Conservation (phyloP, 1,140 invertebrate genomes). For the Pseudachorutes palmiensis region DNA sequence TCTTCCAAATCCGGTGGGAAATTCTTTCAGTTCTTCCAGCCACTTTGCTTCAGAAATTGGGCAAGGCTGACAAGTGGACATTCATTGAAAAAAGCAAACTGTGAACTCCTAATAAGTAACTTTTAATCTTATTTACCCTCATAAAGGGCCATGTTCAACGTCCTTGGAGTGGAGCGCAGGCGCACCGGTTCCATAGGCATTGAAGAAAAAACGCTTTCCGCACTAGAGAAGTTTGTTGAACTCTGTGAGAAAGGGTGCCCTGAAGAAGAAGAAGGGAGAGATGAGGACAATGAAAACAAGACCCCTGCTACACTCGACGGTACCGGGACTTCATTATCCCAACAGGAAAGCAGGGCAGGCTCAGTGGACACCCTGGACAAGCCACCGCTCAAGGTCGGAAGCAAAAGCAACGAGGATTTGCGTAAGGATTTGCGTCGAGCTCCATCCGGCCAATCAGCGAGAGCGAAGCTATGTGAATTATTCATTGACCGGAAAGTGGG, state of each 20-base stretch:
- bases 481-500: conserved; percentile 30
- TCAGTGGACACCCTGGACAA: too few relatives aligned
- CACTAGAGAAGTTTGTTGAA: conserved; percentile 34
- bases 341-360: too few relatives aligned
- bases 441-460: conserved; percentile 17
- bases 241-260: conserved; percentile 25
- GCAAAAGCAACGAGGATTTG: conserved; percentile 9
- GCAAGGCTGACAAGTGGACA: too few relatives aligned
- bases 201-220: conserved; percentile 31
- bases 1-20: too few relatives aligned
- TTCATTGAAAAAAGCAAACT: too few relatives aligned
- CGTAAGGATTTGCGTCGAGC: conserved; percentile 8
- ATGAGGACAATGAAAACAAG: conserved; percentile 5
- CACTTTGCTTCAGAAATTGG: too few relatives aligned
- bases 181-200: conserved; percentile 31
- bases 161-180: conserved; percentile 18
- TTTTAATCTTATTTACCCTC: too few relatives aligned
- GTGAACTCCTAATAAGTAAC: too few relatives aligned
- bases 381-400: too few relatives aligned
- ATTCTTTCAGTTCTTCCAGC: too few relatives aligned
- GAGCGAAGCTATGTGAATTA: conserved; percentile 34
- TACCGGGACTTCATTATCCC: not conserved
- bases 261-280: conserved; percentile 28
- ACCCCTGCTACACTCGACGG: not conserved
- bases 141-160: conserved; percentile 2